A percentile compares a stretch with the other conserved stretches of the same genome.
Conservation (phyloP, 2,888 invertebrate species). For the Calameuta pallipes region DNA sequence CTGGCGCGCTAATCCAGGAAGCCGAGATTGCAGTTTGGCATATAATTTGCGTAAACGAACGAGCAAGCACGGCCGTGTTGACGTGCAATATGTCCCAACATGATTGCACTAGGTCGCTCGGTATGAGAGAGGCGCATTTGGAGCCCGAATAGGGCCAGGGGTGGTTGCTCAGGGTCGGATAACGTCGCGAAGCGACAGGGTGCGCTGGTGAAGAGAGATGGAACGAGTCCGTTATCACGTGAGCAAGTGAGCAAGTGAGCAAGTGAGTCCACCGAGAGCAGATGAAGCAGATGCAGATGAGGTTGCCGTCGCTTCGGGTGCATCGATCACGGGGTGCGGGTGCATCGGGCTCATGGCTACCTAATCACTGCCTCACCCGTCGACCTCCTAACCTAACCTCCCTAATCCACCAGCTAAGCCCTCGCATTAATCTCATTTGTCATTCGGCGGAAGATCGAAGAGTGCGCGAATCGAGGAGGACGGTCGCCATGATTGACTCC, state of each 20-base stretch:
- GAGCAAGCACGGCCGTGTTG: slow-evolving; percentile 58
- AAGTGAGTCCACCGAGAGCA: slow-evolving; percentile 35
- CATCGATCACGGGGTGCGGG: slow-evolving; percentile 29
- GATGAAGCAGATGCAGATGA: slow-evolving; percentile 63
- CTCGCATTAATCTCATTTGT: slow-evolving; percentile 57
- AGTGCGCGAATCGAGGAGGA: slow-evolving; percentile 35
- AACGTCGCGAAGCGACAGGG: slow-evolving; percentile 26
- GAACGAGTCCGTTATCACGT: slow-evolving; percentile 24
- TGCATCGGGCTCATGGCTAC: slow-evolving; percentile 38
- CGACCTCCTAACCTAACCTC: slow-evolving; percentile 39
- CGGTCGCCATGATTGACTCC: slow-evolving; percentile 15
- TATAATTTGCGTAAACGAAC: slow-evolving; percentile 64
- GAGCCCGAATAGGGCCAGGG: slow-evolving; percentile 15
- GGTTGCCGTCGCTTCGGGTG: slow-evolving; percentile 31
- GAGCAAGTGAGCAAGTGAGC: slow-evolving; percentile 15
- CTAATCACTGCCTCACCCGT: slow-evolving; percentile 52
- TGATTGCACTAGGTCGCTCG: slow-evolving; percentile 30
- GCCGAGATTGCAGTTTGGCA: slow-evolving; percentile 50
- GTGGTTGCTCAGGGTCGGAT: neutral
- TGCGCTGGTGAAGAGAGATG: slow-evolving; percentile 40
- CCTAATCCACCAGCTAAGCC: slow-evolving; percentile 47
- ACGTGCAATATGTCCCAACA: slow-evolving; percentile 62
- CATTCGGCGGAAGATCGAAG: slow-evolving; percentile 49
- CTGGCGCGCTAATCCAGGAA: neutral
- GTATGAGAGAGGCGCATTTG: slow-evolving; percentile 27